These are phyloP conservation scores for Leguminivora glycinivorella DNA, from an alignment of 1,140 invertebrate species.

Conservation along the genomic window DNA sequence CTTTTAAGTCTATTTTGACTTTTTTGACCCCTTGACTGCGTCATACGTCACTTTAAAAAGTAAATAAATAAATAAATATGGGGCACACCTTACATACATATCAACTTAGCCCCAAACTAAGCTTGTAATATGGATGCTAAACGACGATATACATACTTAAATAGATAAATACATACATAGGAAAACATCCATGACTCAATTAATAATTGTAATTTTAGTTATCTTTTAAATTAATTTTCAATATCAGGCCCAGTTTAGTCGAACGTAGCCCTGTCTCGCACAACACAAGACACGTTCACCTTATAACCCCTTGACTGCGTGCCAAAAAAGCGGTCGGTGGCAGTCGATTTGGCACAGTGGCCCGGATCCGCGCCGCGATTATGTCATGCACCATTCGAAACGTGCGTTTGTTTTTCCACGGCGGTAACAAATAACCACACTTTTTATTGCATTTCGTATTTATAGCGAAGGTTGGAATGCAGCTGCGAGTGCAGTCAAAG, in stretches of 20 bases:
- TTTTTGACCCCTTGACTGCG: too few species aligned
- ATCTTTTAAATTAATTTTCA: neutral
- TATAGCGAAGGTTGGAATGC: neutral
- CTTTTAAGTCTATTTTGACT: too few species aligned
- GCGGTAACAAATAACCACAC: conserved; percentile 47
- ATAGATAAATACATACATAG: too few species aligned
- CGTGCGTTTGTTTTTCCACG: conserved; percentile 55
- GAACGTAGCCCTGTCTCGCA: conserved; percentile 1
- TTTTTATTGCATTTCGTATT: conserved; percentile 48
- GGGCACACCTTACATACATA: too few species aligned
- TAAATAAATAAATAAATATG: too few species aligned
- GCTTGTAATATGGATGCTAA: too few species aligned
- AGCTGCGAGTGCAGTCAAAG: neutral
- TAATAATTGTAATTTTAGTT: neutral
- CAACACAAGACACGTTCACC: conserved; percentile 51
- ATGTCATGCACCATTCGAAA: conserved; percentile 69
- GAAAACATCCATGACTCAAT: too few species aligned
- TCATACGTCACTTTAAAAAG: too few species aligned
- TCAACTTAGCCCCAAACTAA: too few species aligned
- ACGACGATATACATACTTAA: too few species aligned
- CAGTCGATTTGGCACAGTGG: conserved; percentile 64
- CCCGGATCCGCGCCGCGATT: conserved; percentile 71
- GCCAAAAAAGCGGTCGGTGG: conserved; percentile 65
- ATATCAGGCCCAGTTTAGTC: neutral
- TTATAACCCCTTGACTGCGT: conserved; percentile 67